Evolutionary conservation across 2,797 vertebrate genomes (phyloP), one percentile per base, ranked within the genome.

Genomic region (Peromyscus attwateri): DNA sequence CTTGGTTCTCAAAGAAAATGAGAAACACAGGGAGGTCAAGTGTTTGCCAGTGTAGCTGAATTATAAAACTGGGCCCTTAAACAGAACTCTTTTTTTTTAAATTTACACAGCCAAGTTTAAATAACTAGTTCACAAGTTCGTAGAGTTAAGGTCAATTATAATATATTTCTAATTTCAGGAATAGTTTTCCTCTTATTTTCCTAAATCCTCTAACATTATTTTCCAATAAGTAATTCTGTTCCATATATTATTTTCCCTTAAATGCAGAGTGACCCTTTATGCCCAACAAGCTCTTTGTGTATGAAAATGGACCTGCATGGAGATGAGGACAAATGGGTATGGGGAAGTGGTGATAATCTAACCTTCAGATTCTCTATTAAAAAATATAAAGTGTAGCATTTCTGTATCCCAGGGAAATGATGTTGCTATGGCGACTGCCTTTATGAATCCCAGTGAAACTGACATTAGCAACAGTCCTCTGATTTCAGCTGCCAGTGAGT

Each of bases 361-460:
- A 73, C 52, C n/a, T 57, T 93, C 3, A 11, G 25, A 73, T 95
- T 91, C 95, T 92, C 60, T 52, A 96, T 97, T 94, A 94, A 95
- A 95, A 68, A 92, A 83, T 83, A 93, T 75, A 95, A 96, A 95
- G 87, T 89, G 64, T 49, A 68, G 87, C 52, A 81, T 96, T 87
- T 96, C 66, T 17, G 0, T 95, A 94, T 95, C 95, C 93, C 96
- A 95, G 97, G 97, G 98, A 98, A 98, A 95, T 94, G 96, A 96
- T 84, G 98, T 98, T 98, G 97, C 98, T 97, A 98, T 98, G 98
- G 98, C 95, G 93, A 98, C 96, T 88, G 92, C 85, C 97, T 95
- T 97, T 96, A 96, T 95, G 96, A 97, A 98, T 97, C 95, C 92
- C 92, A 85, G 81, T 97, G 95, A 98, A 98, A 98, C 91, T 98